Evolutionary conservation across 2,113 vertebrate species (phyloP).

Genomic region (Lynx canadensis): DNA sequence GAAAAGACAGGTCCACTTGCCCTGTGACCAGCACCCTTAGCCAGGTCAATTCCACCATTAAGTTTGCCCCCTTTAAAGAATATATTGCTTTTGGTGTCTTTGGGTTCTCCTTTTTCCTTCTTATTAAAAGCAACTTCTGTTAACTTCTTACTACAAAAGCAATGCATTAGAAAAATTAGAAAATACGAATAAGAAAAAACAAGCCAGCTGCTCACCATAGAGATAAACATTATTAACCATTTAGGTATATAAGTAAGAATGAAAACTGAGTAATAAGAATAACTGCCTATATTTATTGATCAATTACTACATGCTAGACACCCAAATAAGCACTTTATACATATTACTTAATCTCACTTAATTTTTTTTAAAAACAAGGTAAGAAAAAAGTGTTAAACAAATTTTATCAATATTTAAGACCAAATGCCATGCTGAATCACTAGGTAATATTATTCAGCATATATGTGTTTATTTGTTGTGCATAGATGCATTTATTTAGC

Average conservation of each 20-base stretch:
- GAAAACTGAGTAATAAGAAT: slow-evolving; percentile 3
- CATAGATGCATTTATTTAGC: neutral
- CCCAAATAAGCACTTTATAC: neutral
- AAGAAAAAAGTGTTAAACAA: neutral
- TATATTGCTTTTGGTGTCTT: neutral
- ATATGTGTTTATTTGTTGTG: neutral
- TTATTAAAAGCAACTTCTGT: neutral
- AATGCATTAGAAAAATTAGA: neutral
- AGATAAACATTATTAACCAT: neutral
- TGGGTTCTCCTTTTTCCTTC: neutral
- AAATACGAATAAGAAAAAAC: neutral
- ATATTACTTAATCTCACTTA: neutral
- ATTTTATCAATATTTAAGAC: neutral
- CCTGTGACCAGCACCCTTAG: neutral
- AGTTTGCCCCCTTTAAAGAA: neutral
- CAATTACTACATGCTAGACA: neutral
- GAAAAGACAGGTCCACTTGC: neutral
- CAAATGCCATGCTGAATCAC: neutral
- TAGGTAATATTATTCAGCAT: neutral
- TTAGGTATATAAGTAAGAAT: neutral
- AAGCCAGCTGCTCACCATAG: neutral
- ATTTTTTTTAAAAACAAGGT: neutral
- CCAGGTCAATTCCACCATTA: neutral
- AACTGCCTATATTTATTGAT: neutral
- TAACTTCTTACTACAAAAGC: slow-evolving; percentile 12